These are phyloP conservation scores for Lycaon pictus DNA, from an alignment of 2,113 vertebrate genomes.

Conservation along the genomic window DNA sequence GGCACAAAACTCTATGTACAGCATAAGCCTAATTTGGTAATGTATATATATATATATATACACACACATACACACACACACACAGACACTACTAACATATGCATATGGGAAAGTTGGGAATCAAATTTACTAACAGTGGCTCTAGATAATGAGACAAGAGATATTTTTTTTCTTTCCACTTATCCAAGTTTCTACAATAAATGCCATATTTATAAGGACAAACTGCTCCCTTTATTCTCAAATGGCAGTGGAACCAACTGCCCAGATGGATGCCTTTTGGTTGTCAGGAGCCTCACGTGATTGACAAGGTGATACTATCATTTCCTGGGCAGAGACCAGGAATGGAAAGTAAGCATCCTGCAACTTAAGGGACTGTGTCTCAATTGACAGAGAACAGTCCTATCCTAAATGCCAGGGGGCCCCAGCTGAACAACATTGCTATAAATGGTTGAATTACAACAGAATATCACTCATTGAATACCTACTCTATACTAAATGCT, in stretches of 20 bases:
- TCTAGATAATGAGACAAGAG: not conserved
- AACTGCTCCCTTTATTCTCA: not conserved
- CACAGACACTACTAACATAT: not conserved
- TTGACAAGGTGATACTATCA: not conserved
- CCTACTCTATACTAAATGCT: not conserved
- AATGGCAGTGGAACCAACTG: not conserved
- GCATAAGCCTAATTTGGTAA: not conserved
- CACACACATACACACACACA: too few relatives aligned
- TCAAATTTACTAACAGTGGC: not conserved
- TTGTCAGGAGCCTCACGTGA: not conserved
- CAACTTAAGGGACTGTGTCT: not conserved
- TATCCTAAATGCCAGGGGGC: not conserved
- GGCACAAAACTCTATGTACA: not conserved
- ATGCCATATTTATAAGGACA: not conserved
- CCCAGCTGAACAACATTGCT: rapidly evolving
- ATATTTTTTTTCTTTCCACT: not conserved
- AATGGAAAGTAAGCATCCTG: not conserved
- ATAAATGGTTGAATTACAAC: not conserved
- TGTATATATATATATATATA: too few relatives aligned
- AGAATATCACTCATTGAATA: not conserved
- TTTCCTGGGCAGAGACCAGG: not conserved
- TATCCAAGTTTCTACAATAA: conserved; percentile 18
- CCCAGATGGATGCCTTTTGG: not conserved
- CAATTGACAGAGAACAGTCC: not conserved
- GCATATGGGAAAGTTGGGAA: not conserved